phyloP scores from a whole-genome alignment of 2,113 vertebrate species.

The Neotoma lepida region DNA sequence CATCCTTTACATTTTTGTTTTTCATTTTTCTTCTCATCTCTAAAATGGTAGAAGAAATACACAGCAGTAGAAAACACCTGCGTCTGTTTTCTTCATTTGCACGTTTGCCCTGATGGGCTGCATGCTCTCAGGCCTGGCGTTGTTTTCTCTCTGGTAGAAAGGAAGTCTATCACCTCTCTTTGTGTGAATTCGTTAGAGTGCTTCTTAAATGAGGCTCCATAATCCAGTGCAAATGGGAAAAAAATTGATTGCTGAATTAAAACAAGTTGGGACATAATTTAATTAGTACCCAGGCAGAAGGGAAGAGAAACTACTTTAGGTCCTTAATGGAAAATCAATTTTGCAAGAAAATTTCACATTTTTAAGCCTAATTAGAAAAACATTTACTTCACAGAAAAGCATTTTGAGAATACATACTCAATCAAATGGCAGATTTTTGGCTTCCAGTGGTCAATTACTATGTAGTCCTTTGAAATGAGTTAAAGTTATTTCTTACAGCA shows the following conservation, averaged over 20 bases:
- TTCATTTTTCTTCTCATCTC: not conserved
- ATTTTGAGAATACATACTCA: conserved; percentile 64
- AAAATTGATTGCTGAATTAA: conserved; percentile 77
- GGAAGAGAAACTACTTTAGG: conserved; percentile 68
- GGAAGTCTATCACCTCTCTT: conserved; percentile 55
- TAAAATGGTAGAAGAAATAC: not conserved
- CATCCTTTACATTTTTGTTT: not conserved
- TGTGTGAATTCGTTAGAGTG: conserved; percentile 59
- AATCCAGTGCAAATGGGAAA: conserved; percentile 65
- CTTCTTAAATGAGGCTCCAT: conserved; percentile 72
- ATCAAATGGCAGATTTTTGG: conserved; percentile 50
- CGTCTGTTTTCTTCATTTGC: not conserved
- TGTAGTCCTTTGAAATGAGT: conserved; percentile 25
- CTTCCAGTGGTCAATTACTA: conserved; percentile 31
- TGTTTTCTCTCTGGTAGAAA: conserved; percentile 45
- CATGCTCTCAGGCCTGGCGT: not conserved
- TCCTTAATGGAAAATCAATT: conserved; percentile 80
- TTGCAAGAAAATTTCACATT: conserved; percentile 76
- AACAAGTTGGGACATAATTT: conserved; percentile 73
- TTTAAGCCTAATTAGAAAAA: conserved; percentile 77
- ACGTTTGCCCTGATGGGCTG: not conserved
- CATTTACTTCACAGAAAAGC: conserved; percentile 71
- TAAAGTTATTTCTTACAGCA: not conserved
- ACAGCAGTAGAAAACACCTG: not conserved
- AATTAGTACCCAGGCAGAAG: conserved; percentile 74